Percentiles rank a stretch among this genome's conserved stretches.
These are phyloP conservation scores for Paramormyrops hopkinsi DNA, from an alignment of 2,797 vertebrate genomes.

Conservation along the genomic window DNA sequence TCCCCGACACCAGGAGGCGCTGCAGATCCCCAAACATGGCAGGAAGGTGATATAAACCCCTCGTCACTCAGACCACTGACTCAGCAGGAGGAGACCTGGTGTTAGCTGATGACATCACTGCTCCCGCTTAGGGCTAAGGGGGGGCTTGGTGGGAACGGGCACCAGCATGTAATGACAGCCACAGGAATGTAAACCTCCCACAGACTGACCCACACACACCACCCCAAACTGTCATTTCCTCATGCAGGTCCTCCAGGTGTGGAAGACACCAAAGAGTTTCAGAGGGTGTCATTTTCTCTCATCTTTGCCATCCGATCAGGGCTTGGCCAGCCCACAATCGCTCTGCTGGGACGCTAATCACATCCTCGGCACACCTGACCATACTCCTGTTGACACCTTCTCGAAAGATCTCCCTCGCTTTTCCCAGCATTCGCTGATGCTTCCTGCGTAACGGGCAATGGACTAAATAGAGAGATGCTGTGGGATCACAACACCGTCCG, in stretches of 20 bases:
- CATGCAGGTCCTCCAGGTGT: not conserved
- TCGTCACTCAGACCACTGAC: not conserved
- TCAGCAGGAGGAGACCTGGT: not conserved
- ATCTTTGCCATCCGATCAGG: not conserved
- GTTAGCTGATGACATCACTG: not conserved
- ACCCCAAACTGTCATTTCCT: not conserved
- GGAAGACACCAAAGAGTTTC: not conserved
- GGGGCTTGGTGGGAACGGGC: not conserved
- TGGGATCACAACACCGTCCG: not conserved
- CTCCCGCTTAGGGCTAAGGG: not conserved
- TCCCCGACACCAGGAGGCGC: not conserved
- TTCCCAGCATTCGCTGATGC: not conserved
- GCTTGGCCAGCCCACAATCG: not conserved
- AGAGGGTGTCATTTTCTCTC: not conserved
- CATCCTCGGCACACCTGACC: not conserved
- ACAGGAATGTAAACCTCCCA: slow-evolving; percentile 10
- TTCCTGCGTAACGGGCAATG: not conserved
- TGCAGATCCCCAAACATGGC: not conserved
- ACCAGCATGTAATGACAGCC: not conserved
- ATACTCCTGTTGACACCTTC: not conserved
- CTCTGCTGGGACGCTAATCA: not conserved
- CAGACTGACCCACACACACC: not conserved
- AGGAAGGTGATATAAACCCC: not conserved
- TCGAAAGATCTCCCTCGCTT: not conserved
- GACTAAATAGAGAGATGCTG: not conserved